Percentiles rank a stretch among this genome's conserved stretches.
phyloP scores from a whole-genome alignment of 2,113 vertebrate species.

The Ia io region DNA sequence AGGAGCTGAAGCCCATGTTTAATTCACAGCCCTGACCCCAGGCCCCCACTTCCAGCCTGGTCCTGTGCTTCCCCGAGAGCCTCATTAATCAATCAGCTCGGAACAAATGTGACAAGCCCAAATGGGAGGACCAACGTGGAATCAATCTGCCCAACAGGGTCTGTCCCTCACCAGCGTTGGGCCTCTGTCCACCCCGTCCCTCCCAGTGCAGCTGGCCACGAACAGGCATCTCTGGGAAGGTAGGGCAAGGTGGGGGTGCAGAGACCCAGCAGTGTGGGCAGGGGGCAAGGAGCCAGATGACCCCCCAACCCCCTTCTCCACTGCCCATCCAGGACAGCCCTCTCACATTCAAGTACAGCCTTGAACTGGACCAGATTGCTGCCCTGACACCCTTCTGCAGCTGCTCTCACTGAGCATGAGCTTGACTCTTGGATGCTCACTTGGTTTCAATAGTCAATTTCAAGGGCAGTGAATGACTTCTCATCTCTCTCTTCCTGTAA shows the following conservation, averaged over 20 bases:
- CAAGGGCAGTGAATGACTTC: neutral
- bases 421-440: neutral
- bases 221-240: neutral
- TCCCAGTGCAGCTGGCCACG: neutral
- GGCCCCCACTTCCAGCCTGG: slow-evolving; percentile 72
- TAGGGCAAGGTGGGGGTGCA: accelerated
- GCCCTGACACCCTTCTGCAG: neutral
- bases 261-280: neutral
- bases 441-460: neutral
- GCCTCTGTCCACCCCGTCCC: neutral
- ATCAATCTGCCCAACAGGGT: slow-evolving; percentile 84
- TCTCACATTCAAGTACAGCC: neutral
- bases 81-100: slow-evolving; percentile 90
- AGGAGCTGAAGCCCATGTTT: slow-evolving; percentile 81
- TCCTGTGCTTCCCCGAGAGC: slow-evolving; percentile 80
- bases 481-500: neutral
- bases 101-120: slow-evolving; percentile 83
- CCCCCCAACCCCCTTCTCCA: neutral
- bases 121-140: slow-evolving; percentile 36
- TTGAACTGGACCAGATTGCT: neutral
- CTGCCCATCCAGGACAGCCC: neutral
- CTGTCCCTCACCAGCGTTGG: neutral
- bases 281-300: neutral
- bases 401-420: neutral
- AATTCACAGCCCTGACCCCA: slow-evolving; percentile 85